Base-by-base conservation (phyloP, 1,140 invertebrate species). In the Trichoplusia ni region DNA sequence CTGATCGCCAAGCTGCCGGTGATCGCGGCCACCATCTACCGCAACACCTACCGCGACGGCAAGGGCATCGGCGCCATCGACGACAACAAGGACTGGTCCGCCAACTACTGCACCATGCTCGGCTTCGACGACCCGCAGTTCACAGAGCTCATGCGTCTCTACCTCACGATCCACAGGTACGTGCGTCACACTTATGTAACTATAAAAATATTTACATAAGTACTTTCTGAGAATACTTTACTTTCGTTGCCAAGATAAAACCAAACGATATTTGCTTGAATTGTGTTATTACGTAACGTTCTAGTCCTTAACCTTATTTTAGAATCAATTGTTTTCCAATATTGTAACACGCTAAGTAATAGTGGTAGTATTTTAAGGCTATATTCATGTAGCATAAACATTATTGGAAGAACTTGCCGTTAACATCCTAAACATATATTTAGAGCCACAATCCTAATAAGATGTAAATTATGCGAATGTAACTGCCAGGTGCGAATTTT, bases 1-100 rank as follows among this genome's bases (percentile, higher is more conserved):
- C 90, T 99, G 70, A 98, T 99, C 84, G 98, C 98, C 27, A 99
- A 99, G 89, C 89, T 99, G 69, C 97, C 98, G 0, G 97, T 97
- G 14, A 94, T 99, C 13, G 98, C 98, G 6, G 97, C 98, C 1
- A 97, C 97, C 2, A 99, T 99, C 66, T 99, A 99, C 87, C 93
- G 95, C 73, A 98, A 98, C 83, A 92, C 96, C 14, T 98, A 96
- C 90, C 92, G 94, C 67, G 95, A 96, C 77, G 97, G 97, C 53
- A 96, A 96, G 71, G 94, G 95, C 14, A 95, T 98, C 51, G 95
- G 95, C 11, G 94, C 97, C 0, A 97, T 99, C 71, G 97, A 99
- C 81, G 92, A 94, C 1, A 94, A 94, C 77, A 96, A 96, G 80
- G 98, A 99, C 92, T 99, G 98, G 98, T 96, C 96, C 2, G 94